Percentiles rank a stretch among this genome's conserved stretches.
These are phyloP conservation scores for Parapristionchus giblindavisi DNA, from an alignment of 2,888 invertebrate species.

Conservation along the genomic window DNA sequence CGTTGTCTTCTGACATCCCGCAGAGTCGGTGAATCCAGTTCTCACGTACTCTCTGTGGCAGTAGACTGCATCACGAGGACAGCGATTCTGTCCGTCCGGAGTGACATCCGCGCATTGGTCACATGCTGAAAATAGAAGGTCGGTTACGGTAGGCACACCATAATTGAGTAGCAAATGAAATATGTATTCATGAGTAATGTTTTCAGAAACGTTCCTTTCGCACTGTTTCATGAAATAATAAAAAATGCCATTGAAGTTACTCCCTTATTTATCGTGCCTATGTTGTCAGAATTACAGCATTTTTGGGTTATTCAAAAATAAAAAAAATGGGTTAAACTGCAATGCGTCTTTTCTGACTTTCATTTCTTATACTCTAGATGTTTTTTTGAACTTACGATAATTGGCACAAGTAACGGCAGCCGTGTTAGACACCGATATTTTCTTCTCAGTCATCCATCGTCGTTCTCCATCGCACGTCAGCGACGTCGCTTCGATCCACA, in stretches of 20 bases:
- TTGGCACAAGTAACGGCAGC: conserved; percentile 22
- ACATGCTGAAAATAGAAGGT: too few species aligned
- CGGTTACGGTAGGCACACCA: too few species aligned
- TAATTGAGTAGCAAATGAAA: too few species aligned
- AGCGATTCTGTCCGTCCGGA: conserved; percentile 5
- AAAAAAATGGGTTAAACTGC: neutral
- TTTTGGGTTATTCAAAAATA: neutral
- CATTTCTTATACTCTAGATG: neutral
- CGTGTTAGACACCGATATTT: conserved; percentile 1
- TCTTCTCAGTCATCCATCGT: conserved; percentile 6
- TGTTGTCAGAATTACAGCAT: too few species aligned
- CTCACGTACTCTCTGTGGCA: conserved; percentile 20
- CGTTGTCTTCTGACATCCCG: conserved; percentile 22
- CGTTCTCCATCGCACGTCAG: conserved; percentile 18
- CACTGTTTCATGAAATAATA: too few species aligned
- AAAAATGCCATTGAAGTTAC: too few species aligned
- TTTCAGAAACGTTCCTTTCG: too few species aligned
- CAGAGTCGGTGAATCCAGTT: neutral
- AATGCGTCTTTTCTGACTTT: neutral
- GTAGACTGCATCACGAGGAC: conserved; percentile 17
- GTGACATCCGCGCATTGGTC: conserved; percentile 20
- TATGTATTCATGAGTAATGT: too few species aligned
- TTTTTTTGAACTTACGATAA: neutral
- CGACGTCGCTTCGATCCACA: conserved; percentile 15
- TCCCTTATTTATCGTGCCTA: too few species aligned